These are phyloP conservation scores for Lasioglossum zephyrum DNA, from an alignment of 2,888 invertebrate species.

Conservation along the genomic window DNA sequence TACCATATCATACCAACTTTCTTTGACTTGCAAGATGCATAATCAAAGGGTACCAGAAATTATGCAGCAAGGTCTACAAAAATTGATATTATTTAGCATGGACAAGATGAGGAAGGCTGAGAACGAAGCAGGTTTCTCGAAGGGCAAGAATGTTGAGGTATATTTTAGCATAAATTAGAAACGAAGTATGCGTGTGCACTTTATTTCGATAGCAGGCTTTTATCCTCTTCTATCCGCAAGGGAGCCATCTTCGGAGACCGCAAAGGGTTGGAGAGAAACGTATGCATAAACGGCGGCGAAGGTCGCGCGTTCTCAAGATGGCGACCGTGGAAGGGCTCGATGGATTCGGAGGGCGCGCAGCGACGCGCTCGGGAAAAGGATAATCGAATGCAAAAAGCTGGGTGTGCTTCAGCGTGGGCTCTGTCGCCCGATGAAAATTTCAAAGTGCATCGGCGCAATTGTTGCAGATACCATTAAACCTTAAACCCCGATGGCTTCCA, in stretches of 20 bases:
- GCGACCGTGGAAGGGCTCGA: slow-evolving; percentile 42
- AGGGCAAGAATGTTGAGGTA: background rate
- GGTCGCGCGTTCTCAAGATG: slow-evolving; percentile 58
- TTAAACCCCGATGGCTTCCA: slow-evolving; percentile 38
- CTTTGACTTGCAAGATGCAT: background rate
- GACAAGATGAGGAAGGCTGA: background rate
- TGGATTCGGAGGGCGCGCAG: slow-evolving; percentile 30
- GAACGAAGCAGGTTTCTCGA: background rate
- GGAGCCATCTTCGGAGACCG: background rate
- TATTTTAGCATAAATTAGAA: slow-evolving; percentile 9
- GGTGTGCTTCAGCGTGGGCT: background rate
- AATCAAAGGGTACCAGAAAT: background rate
- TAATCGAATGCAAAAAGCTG: slow-evolving; percentile 56
- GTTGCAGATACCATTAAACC: slow-evolving; percentile 61
- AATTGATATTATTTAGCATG: background rate
- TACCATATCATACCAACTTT: background rate
- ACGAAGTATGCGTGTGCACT: background rate
- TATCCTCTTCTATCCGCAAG: background rate
- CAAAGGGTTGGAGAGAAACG: background rate
- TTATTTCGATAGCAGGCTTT: too few species aligned
- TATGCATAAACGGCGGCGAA: background rate
- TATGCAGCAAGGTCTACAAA: background rate
- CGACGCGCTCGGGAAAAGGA: slow-evolving; percentile 18
- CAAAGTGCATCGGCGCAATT: slow-evolving; percentile 38
- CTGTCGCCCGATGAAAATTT: slow-evolving; percentile 26